Evolutionary conservation across 2,797 vertebrate species (phyloP).

Genomic region (Buphagus erythrorhynchus): DNA sequence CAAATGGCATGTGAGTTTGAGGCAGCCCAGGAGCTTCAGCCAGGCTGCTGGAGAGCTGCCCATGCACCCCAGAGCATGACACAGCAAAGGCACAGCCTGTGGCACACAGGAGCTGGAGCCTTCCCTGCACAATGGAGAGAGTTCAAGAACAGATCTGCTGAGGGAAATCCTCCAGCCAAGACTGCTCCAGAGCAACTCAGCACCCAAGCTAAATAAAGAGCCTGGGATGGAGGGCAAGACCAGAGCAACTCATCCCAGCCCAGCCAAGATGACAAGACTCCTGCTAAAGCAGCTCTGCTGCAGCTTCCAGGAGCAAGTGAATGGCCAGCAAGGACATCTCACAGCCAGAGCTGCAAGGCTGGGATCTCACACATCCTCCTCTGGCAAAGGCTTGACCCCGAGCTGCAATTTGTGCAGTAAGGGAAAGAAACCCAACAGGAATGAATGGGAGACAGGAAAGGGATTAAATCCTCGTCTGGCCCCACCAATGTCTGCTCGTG

Average conservation of each 20-base stretch:
- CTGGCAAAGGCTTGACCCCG: background rate
- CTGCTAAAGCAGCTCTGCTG: background rate
- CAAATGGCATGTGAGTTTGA: background rate
- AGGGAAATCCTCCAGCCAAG: background rate
- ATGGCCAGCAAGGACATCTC: background rate
- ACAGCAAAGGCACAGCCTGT: background rate
- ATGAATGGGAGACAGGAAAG: conserved; percentile 18
- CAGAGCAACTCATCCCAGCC: background rate
- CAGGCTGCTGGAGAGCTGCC: background rate
- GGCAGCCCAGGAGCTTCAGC: background rate
- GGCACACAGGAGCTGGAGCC: background rate
- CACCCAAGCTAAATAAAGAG: conserved; percentile 23
- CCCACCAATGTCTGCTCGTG: background rate
- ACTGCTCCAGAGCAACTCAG: background rate
- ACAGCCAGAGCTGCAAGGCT: background rate
- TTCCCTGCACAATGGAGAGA: background rate
- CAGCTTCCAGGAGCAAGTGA: background rate
- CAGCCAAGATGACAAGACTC: background rate
- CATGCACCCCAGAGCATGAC: fast-evolving
- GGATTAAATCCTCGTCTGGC: conserved; percentile 13
- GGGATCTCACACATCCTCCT: background rate
- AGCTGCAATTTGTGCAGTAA: background rate
- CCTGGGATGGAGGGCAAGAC: background rate
- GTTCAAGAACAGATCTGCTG: background rate
- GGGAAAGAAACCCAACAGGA: background rate